These are phyloP conservation scores for Rostratula benghalensis DNA, from an alignment of 2,113 vertebrate genomes.

Conservation along the genomic window DNA sequence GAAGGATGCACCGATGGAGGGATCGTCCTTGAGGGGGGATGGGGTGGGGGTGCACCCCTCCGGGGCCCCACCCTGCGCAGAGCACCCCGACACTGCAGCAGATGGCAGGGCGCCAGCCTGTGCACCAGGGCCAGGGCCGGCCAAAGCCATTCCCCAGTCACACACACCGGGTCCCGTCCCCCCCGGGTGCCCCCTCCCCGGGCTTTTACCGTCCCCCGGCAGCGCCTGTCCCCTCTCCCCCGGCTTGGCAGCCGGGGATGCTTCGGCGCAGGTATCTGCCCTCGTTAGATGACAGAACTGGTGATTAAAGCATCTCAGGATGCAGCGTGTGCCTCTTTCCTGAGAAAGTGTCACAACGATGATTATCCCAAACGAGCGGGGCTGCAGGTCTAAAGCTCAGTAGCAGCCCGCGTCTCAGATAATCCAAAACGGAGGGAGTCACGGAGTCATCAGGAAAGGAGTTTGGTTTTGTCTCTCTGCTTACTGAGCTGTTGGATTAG, in stretches of 20 bases:
- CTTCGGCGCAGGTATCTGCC: background rate
- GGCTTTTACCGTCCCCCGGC: background rate
- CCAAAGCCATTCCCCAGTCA: background rate
- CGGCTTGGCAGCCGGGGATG: background rate
- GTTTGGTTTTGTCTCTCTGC: background rate
- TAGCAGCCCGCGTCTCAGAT: background rate
- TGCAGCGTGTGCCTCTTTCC: background rate
- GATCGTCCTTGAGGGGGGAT: background rate
- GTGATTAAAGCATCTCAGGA: background rate
- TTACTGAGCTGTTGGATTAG: background rate
- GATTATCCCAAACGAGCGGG: background rate
- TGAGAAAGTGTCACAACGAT: background rate
- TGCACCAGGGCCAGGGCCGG: background rate
- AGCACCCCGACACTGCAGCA: conserved; percentile 14
- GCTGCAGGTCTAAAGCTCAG: background rate
- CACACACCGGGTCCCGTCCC: background rate
- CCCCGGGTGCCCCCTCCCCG: fast-evolving
- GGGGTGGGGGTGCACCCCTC: background rate
- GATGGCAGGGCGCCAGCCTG: conserved; percentile 2
- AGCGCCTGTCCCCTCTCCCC: background rate
- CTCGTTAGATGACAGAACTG: fast-evolving
- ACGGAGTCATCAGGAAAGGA: fast-evolving
- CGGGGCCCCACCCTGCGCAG: background rate
- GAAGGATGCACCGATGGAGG: background rate
- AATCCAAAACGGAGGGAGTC: background rate